These are phyloP conservation scores for Salmo trutta DNA, from an alignment of 2,797 vertebrate genomes.

Conservation along the genomic window DNA sequence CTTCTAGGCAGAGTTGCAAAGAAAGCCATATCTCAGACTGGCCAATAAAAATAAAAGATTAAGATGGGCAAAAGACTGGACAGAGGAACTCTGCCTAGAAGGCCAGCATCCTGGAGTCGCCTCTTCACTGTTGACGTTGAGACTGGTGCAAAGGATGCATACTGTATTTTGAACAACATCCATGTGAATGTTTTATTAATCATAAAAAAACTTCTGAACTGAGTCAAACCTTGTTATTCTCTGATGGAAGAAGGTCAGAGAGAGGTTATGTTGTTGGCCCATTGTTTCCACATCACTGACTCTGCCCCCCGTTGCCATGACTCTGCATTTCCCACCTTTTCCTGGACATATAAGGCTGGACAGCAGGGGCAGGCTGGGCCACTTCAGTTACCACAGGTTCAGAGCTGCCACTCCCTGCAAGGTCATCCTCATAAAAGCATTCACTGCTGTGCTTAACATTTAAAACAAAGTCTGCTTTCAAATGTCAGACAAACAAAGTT, in stretches of 20 bases:
- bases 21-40: no score
- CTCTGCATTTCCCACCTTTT: conserved; percentile 68
- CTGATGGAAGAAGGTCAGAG: conserved; percentile 52
- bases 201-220: conserved; percentile 20
- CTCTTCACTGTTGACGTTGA: no score
- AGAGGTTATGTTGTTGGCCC: conserved; percentile 64
- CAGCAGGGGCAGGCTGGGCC: conserved; percentile 43
- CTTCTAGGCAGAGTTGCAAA: no score
- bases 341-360: conserved; percentile 71
- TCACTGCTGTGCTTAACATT: conserved; percentile 26
- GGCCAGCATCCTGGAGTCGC: no score
- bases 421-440: conserved; percentile 36
- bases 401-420: conserved; percentile 27
- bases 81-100: no score
- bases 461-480: conserved; percentile 46
- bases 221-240: conserved; percentile 43
- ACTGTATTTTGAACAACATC: neutral
- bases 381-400: conserved; percentile 31
- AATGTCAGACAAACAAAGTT: conserved; percentile 49
- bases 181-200: neutral
- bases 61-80: no score
- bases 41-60: no score
- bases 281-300: conserved; percentile 69
- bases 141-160: neutral
- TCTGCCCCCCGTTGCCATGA: conserved; percentile 66